Evolutionary conservation across 2,113 vertebrate genomes (phyloP).

Genomic region (Bambusicola thoracicus): DNA sequence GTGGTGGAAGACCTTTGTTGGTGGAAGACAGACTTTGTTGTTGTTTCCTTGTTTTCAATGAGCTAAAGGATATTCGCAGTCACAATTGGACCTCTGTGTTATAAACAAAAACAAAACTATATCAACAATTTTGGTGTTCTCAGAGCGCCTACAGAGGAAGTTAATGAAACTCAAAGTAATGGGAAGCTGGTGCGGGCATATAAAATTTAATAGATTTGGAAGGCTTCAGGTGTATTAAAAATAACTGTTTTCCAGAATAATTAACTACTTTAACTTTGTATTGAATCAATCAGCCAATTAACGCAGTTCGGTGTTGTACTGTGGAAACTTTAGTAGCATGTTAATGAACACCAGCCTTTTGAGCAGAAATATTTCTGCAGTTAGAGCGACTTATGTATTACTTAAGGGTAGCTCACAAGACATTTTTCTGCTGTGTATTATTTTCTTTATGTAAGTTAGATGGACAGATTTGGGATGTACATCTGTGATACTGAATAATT

Average conservation of each 20-base stretch:
- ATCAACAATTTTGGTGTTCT: not conserved
- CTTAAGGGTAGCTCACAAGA: not conserved
- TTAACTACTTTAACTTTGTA: constrained; percentile 29
- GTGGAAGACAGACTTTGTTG: not conserved
- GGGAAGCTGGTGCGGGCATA: not conserved
- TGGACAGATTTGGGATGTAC: constrained; percentile 58
- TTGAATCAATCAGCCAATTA: constrained; percentile 43
- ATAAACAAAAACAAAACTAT: not conserved
- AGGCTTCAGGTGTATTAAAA: constrained; percentile 38
- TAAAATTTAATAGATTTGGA: constrained; percentile 54
- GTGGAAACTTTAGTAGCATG: not conserved
- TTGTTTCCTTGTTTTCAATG: not conserved
- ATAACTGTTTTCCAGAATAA: constrained; percentile 31
- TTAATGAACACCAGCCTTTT: not conserved
- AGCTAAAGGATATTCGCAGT: not conserved
- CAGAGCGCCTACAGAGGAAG: not conserved
- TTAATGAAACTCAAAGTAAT: constrained; percentile 26
- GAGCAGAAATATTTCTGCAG: not conserved
- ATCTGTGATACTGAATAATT: constrained; percentile 1
- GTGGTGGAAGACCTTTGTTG: not conserved
- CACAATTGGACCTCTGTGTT: not conserved
- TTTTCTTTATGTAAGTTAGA: constrained; percentile 38
- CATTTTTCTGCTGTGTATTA: constrained; percentile 11
- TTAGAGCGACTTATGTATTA: not conserved
- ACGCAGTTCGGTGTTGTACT: not conserved